Base-by-base conservation (phyloP, 2,888 invertebrate species). In the Caenorhabditis sp. region DNA sequence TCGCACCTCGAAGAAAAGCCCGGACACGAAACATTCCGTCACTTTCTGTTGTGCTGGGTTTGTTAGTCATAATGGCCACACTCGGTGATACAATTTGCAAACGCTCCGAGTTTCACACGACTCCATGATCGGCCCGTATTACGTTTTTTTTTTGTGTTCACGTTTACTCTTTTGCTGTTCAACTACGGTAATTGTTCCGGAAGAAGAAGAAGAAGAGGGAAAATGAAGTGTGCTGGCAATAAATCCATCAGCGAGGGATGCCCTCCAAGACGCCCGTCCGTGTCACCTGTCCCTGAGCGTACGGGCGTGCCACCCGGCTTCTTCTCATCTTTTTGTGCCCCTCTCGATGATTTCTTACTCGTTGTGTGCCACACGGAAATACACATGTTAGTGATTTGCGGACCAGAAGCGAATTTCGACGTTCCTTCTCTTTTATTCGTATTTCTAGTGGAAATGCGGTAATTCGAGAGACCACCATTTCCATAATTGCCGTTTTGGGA, bases 241-340 rank as follows among this genome's bases (percentile, higher is more conserved):
- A 62, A 62, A 62, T 52, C 52, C 41, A n/a, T 62, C 62, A 61
- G 24, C 15, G 15, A 43, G 13, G 26, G 58, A 46, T 39, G 48
- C 26, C 46, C 35, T 37, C 32, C 27, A 46, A 56, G 32, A 58
- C 6, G 17, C 17, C 37, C 37, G n/a, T 35, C 26, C 15, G 32
- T 45, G 61, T 61, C 61, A 61, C 61, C 61, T 61, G 61, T 61
- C 61, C 15, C n/a, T n/a, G n/a, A 15, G n/a, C 35, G 15, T 15
- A 20, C 50, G 22, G n/a, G n/a, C 20, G 15, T 59, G 59, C 62
- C 52, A 41, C 52, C 52, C 62, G 52, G 52, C 58, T 58, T 32
- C 32, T 17, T 27, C 35, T 22, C 41, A 13, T 37, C 59, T 35
- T 39, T 50, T 22, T 24, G 37, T 39, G 55, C 55, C 37, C 20